Evolutionary conservation across 1,140 invertebrate genomes (phyloP).

Genomic region (Meloidogyne chitwoodi): DNA sequence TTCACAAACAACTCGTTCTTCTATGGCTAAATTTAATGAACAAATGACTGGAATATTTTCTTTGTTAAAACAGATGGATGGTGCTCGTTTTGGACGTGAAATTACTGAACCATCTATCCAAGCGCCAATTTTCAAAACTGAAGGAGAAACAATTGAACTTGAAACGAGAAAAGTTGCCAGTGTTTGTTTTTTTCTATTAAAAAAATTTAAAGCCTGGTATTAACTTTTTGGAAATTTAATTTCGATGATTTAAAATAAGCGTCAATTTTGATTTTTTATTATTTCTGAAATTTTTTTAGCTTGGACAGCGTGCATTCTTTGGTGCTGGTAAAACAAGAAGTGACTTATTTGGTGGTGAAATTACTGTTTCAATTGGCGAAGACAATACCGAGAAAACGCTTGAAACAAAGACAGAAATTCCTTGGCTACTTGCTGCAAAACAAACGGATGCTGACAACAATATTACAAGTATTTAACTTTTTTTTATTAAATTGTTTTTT

Average conservation of each 20-base stretch:
- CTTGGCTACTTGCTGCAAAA: conserved; percentile 36
- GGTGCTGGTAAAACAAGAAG: conserved; percentile 26
- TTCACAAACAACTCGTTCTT: conserved; percentile 39
- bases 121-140: neutral
- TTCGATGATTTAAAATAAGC: too few relatives aligned
- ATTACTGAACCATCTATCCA: conserved; percentile 45
- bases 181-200: neutral
- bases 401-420: conserved; percentile 39
- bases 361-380: conserved; percentile 46
- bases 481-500: neutral
- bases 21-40: conserved; percentile 51
- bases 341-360: conserved; percentile 37
- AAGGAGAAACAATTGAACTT: conserved; percentile 16
- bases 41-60: conserved; percentile 49
- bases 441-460: neutral
- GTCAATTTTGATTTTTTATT: too few relatives aligned
- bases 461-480: neutral
- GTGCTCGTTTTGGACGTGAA: conserved; percentile 44
- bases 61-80: conserved; percentile 49
- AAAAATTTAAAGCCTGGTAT: too few relatives aligned
- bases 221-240: too few relatives aligned
- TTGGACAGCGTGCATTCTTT: conserved; percentile 41
- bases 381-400: conserved; percentile 7
- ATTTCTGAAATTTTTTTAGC: conserved; percentile 21
- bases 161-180: conserved; percentile 7